Evolutionary conservation across 2,888 invertebrate species (phyloP), one percentile per base, ranked within the genome.

Genomic region (Elysia crispata): DNA sequence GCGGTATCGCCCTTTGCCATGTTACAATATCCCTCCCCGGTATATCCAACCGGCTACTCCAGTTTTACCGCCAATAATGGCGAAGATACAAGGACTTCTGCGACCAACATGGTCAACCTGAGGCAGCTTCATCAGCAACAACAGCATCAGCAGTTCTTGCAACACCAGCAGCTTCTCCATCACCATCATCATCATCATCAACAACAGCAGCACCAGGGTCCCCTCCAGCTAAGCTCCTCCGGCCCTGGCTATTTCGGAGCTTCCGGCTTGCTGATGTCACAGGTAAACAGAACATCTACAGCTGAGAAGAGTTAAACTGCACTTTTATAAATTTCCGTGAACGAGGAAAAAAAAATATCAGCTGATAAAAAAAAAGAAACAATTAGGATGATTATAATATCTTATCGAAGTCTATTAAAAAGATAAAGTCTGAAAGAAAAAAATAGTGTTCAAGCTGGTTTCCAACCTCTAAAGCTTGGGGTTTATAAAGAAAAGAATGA

Each of bases 261-360:
- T 1, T 79, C 79, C 18, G 73, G 78, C 13, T 33, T 78, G 49
- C 73, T 78, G 15, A 78, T 78, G 78, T 78, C 78, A 33, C 78
- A 78, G 78, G 78, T 78, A 50, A 31, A 41, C n/a, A 1, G 3
- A 33, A 64, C 15, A n/a, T n/a, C n/a, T n/a, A n/a, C n/a, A n/a
- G n/a, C n/a, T n/a, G n/a, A n/a, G n/a, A n/a, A n/a, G n/a, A n/a
- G n/a, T n/a, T n/a, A n/a, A n/a, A n/a, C n/a, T n/a, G n/a, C n/a
- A n/a, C n/a, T n/a, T n/a, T n/a, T n/a, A n/a, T n/a, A n/a, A n/a
- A n/a, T n/a, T n/a, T n/a, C n/a, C n/a, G n/a, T n/a, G n/a, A n/a
- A n/a, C n/a, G n/a, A n/a, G n/a, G n/a, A n/a, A n/a, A n/a, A n/a
- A n/a, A n/a, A n/a, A n/a, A n/a, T n/a, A n/a, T n/a, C n/a, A n/a